Evolutionary conservation across 2,888 invertebrate species (phyloP).

Genomic region (Xiphydria camelus): DNA sequence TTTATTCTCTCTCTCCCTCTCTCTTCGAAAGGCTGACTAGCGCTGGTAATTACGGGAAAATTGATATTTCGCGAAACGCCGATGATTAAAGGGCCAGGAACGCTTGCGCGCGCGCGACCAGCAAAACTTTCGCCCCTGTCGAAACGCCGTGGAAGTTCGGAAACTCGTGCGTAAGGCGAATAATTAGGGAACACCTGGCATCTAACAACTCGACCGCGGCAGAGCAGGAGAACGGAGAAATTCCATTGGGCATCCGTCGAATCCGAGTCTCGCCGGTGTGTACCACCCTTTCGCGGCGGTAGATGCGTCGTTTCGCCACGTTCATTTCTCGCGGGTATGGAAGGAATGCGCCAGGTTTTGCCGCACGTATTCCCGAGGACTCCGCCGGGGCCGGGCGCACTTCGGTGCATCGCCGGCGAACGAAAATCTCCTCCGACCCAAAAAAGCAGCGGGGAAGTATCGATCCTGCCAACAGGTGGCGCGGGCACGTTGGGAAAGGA

Average conservation of each 20-base stretch:
- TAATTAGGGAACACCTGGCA: slow-evolving; percentile 34
- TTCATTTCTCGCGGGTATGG: too few relatives aligned
- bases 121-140: slow-evolving; percentile 17
- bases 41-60: slow-evolving; percentile 22
- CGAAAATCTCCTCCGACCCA: too few relatives aligned
- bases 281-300: too few relatives aligned
- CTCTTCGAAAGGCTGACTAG: slow-evolving; percentile 19
- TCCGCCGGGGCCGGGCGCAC: too few relatives aligned
- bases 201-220: slow-evolving; percentile 10
- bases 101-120: too few relatives aligned
- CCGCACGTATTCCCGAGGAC: too few relatives aligned
- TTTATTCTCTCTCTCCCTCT: not conserved
- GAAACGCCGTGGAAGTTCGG: slow-evolving; percentile 14
- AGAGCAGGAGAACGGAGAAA: slow-evolving; percentile 10
- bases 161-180: slow-evolving; percentile 29
- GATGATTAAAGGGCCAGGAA: too few relatives aligned
- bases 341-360: too few relatives aligned
- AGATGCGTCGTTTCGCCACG: too few relatives aligned
- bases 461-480: slow-evolving; percentile 28
- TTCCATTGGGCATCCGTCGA: too few relatives aligned
- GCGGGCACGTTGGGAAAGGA: too few relatives aligned
- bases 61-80: slow-evolving; percentile 20
- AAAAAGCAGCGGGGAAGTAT: slow-evolving; percentile 23
- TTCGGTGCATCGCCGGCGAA: slow-evolving; percentile 5
- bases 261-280: too few relatives aligned